Conservation (phyloP, 2,888 invertebrate genomes). For the Itoplectis maculator region DNA sequence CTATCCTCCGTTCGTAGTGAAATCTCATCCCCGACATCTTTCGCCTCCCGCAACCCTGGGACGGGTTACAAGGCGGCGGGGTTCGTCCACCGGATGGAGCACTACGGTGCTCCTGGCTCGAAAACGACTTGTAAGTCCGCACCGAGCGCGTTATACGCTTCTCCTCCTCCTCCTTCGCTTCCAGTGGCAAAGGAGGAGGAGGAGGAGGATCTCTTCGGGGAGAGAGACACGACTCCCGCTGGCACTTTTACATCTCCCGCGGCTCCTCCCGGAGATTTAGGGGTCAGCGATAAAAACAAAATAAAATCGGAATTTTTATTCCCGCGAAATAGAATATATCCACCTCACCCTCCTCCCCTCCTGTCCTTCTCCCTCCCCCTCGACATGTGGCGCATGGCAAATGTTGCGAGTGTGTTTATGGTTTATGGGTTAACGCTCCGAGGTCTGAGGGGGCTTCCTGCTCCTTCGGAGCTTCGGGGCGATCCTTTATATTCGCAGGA, state of each 20-base stretch:
- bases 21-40: constrained; percentile 79
- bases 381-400: constrained; percentile 44
- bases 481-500: constrained; percentile 75
- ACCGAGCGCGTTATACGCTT: constrained; percentile 51
- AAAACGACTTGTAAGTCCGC: constrained; percentile 69
- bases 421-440: constrained; percentile 78
- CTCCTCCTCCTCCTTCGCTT: neutral
- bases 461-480: constrained; percentile 50
- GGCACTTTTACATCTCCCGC: constrained; percentile 65
- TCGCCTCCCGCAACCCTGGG: constrained; percentile 57
- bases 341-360: too few relatives aligned
- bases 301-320: constrained; percentile 81
- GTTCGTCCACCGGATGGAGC: constrained; percentile 42
- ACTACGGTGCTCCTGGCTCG: constrained; percentile 38
- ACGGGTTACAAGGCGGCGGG: constrained; percentile 58
- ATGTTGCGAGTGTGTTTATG: constrained; percentile 68
- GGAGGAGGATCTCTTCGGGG: too few relatives aligned
- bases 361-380: too few relatives aligned
- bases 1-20: constrained; percentile 55
- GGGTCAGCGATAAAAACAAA: constrained; percentile 70
- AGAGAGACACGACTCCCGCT: constrained; percentile 68
- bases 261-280: constrained; percentile 67
- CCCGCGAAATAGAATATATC: constrained; percentile 82
- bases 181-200: too few relatives aligned
- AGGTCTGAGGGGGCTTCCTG: constrained; percentile 25